Percentiles rank a stretch among this genome's conserved stretches.
Evolutionary conservation across 1,140 invertebrate genomes (phyloP).

Genomic region (Drosophila mauritiana): DNA sequence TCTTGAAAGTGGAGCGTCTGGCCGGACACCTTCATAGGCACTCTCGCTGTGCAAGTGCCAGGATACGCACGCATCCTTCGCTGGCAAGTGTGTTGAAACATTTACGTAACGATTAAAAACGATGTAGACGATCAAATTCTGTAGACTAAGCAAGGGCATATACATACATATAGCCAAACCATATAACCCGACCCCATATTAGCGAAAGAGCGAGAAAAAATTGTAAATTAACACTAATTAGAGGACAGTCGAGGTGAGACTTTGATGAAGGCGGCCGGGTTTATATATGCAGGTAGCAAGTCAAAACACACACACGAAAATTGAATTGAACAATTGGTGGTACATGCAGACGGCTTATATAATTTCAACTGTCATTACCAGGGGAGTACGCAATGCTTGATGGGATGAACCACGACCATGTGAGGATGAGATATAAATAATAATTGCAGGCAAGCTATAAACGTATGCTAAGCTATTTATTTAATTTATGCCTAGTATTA

Average conservation of each 20-base stretch:
- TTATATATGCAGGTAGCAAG: conserved; percentile 64
- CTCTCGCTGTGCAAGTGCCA: conserved; percentile 57
- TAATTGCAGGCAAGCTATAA: conserved; percentile 70
- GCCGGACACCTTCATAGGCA: conserved; percentile 28
- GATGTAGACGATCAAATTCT: conserved; percentile 79
- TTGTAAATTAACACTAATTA: conserved; percentile 75
- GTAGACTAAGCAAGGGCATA: conserved; percentile 70
- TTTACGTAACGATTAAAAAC: conserved; percentile 43
- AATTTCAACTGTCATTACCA: conserved; percentile 57
- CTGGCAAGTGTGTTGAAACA: conserved; percentile 19
- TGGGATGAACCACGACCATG: conserved; percentile 16
- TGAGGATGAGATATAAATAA: conserved; percentile 68
- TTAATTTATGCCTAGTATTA: conserved; percentile 82
- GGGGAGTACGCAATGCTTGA: conserved; percentile 63
- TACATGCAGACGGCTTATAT: conserved; percentile 69
- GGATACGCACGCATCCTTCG: conserved; percentile 8
- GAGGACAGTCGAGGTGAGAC: conserved; percentile 35
- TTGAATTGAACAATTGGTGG: conserved; percentile 57
- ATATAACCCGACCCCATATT: conserved; percentile 53
- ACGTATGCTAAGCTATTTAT: conserved; percentile 80
- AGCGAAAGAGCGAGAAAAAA: conserved; percentile 43
- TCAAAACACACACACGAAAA: conserved; percentile 16
- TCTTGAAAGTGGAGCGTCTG: conserved; percentile 28
- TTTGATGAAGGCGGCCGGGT: conserved; percentile 32
- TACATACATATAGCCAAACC: conserved; percentile 48